Conservation (phyloP, 2,113 vertebrate genomes). For the Edolisoma coerulescens region DNA sequence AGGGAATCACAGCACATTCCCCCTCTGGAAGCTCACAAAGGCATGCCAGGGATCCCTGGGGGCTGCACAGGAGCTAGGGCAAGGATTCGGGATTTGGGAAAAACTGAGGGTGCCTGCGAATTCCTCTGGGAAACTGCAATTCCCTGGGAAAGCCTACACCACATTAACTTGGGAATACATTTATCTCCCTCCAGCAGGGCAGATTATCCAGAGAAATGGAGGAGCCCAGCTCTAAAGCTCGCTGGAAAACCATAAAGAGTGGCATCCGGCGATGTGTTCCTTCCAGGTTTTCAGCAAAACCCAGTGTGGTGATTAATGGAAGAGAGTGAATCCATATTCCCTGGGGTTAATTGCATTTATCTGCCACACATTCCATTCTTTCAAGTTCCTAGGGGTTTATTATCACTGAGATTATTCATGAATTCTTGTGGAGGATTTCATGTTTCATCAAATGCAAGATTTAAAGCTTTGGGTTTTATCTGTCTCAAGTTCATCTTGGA, state of each 20-base stretch:
- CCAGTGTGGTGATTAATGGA: background rate
- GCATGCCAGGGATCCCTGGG: background rate
- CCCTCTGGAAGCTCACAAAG: background rate
- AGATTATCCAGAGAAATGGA: background rate
- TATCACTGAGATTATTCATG: constrained; percentile 11
- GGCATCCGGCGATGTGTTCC: background rate
- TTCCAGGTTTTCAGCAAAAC: constrained; percentile 20
- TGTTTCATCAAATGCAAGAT: background rate
- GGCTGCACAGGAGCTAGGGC: background rate
- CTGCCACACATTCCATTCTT: constrained; percentile 13
- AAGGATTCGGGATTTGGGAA: background rate
- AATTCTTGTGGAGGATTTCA: constrained; percentile 9
- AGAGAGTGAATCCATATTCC: background rate
- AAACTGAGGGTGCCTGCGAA: background rate
- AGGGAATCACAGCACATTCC: background rate
- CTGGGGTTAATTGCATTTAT: constrained; percentile 11
- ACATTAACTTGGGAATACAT: background rate
- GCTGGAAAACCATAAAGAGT: background rate
- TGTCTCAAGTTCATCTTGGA: background rate
- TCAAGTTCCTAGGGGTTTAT: background rate
- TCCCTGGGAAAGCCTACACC: background rate
- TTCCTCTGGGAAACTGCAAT: background rate
- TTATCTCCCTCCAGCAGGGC: background rate
- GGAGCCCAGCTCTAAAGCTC: background rate
- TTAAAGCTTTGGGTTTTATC: background rate